Conservation (phyloP, 2,113 vertebrate genomes). For the Campylomormyrus numenius region DNA sequence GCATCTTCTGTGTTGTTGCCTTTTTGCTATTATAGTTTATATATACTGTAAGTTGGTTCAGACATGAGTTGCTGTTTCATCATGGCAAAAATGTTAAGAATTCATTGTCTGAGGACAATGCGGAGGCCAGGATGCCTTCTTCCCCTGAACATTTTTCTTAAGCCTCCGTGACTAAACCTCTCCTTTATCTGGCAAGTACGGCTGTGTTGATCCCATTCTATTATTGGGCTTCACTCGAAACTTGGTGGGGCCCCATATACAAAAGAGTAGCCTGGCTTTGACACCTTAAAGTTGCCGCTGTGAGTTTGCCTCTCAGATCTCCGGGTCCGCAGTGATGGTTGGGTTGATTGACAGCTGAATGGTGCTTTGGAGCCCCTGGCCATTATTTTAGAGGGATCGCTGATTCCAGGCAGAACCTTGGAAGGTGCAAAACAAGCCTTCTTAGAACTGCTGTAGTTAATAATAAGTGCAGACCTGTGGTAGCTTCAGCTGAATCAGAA, state of each 20-base stretch:
- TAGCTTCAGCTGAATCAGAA: neutral
- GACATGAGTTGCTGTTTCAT: neutral
- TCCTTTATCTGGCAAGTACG: conserved; percentile 4
- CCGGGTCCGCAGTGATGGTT: neutral
- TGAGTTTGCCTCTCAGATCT: neutral
- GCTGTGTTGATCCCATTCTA: neutral
- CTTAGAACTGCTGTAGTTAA: neutral
- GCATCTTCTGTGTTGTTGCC: neutral
- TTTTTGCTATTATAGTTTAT: neutral
- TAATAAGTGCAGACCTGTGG: neutral
- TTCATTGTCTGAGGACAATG: neutral
- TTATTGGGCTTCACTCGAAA: neutral
- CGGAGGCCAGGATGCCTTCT: neutral
- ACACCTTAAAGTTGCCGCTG: neutral
- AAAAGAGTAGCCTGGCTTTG: neutral
- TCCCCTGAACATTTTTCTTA: neutral
- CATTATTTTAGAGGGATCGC: neutral
- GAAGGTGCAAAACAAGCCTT: no score
- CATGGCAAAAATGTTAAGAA: neutral
- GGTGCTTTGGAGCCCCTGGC: neutral
- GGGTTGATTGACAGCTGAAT: neutral
- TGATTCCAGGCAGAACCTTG: neutral
- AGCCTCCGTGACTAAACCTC: conserved; percentile 11
- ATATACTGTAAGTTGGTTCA: neutral
- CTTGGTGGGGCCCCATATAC: neutral